Conservation (phyloP, 2,113 vertebrate genomes). For the Podarcis cretensis region DNA sequence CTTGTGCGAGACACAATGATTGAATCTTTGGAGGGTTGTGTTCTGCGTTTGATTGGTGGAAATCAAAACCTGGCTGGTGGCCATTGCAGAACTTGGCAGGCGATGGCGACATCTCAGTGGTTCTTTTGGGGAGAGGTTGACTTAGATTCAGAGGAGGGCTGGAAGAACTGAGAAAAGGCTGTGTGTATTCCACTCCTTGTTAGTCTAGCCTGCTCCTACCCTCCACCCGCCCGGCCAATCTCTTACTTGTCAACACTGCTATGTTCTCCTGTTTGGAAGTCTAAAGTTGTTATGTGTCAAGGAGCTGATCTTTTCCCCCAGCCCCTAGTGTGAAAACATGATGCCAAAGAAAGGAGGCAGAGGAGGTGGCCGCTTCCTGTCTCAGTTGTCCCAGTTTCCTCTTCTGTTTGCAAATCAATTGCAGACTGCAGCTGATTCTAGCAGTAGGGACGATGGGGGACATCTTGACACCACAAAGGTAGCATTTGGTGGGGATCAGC, state of each 20-base stretch:
- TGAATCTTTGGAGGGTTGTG: slow-evolving; percentile 35
- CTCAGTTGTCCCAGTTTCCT: background rate
- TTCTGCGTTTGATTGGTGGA: slow-evolving; percentile 30
- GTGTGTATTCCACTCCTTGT: background rate
- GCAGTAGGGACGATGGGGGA: fast-evolving
- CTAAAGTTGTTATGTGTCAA: slow-evolving; percentile 28
- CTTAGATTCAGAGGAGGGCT: background rate
- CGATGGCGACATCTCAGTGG: background rate
- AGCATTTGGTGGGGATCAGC: fast-evolving
- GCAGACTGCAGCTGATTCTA: background rate
- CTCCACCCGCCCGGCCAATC: background rate
- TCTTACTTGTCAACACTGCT: background rate
- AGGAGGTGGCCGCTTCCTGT: background rate
- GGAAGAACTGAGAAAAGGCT: slow-evolving; percentile 7
- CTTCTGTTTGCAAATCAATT: background rate
- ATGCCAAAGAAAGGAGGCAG: background rate
- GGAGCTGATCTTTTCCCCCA: background rate
- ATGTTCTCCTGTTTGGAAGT: background rate
- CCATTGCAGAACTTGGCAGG: slow-evolving; percentile 32
- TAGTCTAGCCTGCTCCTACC: background rate
- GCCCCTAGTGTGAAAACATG: background rate
- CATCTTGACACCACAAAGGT: background rate
- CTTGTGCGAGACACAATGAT: slow-evolving; percentile 1
- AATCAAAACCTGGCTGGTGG: slow-evolving; percentile 48
- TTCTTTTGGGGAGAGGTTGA: background rate